Evolutionary conservation across 2,797 vertebrate genomes (phyloP).

Genomic region (Bryconaethiops microstoma): DNA sequence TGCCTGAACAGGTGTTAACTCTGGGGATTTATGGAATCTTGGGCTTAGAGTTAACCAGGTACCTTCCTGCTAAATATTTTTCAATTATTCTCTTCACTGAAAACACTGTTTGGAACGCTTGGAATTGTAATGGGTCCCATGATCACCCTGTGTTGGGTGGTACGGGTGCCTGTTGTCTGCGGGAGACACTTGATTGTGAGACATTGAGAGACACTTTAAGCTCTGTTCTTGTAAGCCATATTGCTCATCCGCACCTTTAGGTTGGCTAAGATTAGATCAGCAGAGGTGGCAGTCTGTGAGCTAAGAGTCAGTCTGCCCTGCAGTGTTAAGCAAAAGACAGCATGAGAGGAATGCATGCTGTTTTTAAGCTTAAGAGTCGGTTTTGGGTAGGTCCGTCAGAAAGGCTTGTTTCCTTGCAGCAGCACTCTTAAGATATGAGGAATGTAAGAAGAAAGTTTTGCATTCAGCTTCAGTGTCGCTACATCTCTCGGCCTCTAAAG

Average conservation of each 20-base stretch:
- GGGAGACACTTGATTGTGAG: too few relatives aligned
- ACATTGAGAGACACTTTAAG: not conserved
- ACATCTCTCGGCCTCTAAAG: not conserved
- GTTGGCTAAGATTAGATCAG: not conserved
- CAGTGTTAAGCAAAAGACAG: not conserved
- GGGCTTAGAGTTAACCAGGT: too few relatives aligned
- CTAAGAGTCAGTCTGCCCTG: not conserved
- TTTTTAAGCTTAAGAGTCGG: not conserved
- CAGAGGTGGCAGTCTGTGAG: not conserved
- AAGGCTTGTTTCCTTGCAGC: not conserved
- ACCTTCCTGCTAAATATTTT: not conserved
- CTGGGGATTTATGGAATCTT: too few relatives aligned
- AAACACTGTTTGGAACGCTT: not conserved
- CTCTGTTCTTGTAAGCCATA: not conserved
- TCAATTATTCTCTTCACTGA: not conserved
- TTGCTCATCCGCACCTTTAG: constrained; percentile 7
- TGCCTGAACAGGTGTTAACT: too few relatives aligned
- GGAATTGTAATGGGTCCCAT: not conserved
- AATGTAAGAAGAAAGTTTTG: not conserved
- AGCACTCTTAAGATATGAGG: not conserved
- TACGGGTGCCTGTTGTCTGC: not conserved
- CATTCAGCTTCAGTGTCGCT: not conserved
- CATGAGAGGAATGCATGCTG: not conserved
- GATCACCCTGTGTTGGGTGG: too few relatives aligned
- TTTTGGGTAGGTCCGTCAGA: not conserved